Evolutionary conservation across 53 echinoderm and acorn worm species (phyloP).

Genomic region (Pentamera pediparva): DNA sequence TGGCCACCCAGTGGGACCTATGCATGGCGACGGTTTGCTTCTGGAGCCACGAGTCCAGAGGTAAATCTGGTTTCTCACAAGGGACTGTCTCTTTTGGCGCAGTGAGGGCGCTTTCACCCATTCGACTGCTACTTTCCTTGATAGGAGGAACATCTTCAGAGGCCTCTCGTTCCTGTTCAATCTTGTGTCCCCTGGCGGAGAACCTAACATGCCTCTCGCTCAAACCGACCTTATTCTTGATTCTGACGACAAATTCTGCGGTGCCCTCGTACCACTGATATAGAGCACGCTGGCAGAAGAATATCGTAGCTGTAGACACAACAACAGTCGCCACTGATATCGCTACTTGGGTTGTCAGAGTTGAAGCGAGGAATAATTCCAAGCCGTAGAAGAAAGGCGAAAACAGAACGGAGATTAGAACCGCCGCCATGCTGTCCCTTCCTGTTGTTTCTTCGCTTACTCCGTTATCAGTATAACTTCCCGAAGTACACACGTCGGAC

Average conservation of each 20-base stretch:
- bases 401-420: constrained; percentile 71
- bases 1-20: constrained; percentile 92
- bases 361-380: constrained; percentile 86
- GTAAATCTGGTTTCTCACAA: constrained; percentile 28
- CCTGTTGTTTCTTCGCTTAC: constrained; percentile 1
- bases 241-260: constrained; percentile 16
- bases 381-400: constrained; percentile 76
- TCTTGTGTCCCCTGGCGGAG: neutral
- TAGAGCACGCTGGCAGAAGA: constrained; percentile 57
- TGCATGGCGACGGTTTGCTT: constrained; percentile 79
- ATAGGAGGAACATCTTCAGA: neutral
- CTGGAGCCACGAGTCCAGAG: constrained; percentile 59
- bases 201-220: constrained; percentile 5
- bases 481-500: neutral
- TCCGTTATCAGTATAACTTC: neutral
- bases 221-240: constrained; percentile 22
- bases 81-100: neutral
- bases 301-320: constrained; percentile 78
- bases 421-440: constrained; percentile 9
- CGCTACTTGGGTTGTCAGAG: constrained; percentile 81
- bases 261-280: constrained; percentile 30
- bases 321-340: constrained; percentile 77
- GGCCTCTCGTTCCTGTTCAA: neutral
- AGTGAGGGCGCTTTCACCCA: neutral
- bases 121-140: constrained; percentile 32